Conservation (phyloP, 1,140 invertebrate species). For the Drosophila baimaii region DNA sequence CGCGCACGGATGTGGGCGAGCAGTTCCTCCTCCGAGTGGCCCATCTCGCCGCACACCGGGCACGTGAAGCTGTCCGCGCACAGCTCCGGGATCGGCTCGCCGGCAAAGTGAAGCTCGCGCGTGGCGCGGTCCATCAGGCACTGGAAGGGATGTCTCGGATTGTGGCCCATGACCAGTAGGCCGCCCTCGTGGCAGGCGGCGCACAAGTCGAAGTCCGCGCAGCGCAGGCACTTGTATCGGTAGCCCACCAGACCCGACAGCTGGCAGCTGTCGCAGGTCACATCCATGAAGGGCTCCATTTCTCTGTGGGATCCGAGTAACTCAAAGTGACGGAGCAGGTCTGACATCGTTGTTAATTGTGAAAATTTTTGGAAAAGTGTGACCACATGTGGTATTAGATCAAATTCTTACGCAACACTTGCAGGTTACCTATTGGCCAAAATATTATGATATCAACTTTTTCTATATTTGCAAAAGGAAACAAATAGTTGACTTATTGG, state of each 20-base stretch:
- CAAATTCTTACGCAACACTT: too few species aligned
- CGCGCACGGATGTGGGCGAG: slow-evolving; percentile 35
- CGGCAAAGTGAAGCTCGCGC: slow-evolving; percentile 40
- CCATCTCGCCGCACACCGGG: slow-evolving; percentile 59
- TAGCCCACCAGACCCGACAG: too few species aligned
- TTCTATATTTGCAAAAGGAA: too few species aligned
- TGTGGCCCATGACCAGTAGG: slow-evolving; percentile 12
- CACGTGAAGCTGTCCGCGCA: slow-evolving; percentile 67
- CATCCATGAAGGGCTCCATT: slow-evolving; percentile 35
- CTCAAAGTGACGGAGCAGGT: neutral
- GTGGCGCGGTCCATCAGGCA: slow-evolving; percentile 55
- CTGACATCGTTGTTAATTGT: neutral
- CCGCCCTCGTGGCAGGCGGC: slow-evolving; percentile 30
- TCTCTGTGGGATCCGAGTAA: neutral
- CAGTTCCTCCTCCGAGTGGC: slow-evolving; percentile 27
- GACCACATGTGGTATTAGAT: too few species aligned
- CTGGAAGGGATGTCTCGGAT: slow-evolving; percentile 57
- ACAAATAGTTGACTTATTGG: too few species aligned
- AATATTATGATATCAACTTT: too few species aligned
- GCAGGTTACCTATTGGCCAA: too few species aligned
- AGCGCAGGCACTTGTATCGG: slow-evolving; percentile 65
- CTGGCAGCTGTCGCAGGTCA: slow-evolving; percentile 59
- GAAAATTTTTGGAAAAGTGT: too few species aligned
- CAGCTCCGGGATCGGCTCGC: slow-evolving; percentile 42
- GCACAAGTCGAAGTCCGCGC: slow-evolving; percentile 61